Evolutionary conservation across 2,888 invertebrate genomes (phyloP), one percentile per base, ranked within the genome.

Genomic region (Drosophila heteroneura): DNA sequence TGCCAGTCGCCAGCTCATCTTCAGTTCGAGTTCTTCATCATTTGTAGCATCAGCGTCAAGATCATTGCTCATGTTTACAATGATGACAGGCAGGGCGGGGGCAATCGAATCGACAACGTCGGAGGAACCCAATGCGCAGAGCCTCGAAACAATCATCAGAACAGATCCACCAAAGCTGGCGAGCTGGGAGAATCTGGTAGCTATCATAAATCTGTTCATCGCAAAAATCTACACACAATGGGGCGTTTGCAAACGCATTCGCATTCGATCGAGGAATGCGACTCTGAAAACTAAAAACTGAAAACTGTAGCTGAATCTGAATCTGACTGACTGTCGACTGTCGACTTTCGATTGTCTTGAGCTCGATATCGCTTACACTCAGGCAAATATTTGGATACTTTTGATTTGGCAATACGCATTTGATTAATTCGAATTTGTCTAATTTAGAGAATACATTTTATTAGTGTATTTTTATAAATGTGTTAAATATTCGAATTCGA

Each of bases 41-140:
- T 92, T 92, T 92, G 92, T 91, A 92, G 92, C 90, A 92, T 92
- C 92, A 92, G 92, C 92, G 92, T 92, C 92, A 92, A 92, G 91
- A 92, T 91, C 91, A 92, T 92, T 90, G 92, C 91, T 92, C 92
- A 92, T 92, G 92, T 92, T 92, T 92, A 92, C 89, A 85, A 85
- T 87, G 92, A 92, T 92, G 92, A 92, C 92, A 92, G 76, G 51
- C 77, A 78, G 73, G 44, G 44, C 74, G 77, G 72, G 65, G 66
- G 73, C 76, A 72, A 76, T 76, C 66, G 81, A 59, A 75, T n/a
- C 35, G 56, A 65, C 70, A 58, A 65, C 70, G 39, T n/a, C 28
- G n/a, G 56, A 74, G 58, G 39, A 77, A 57, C 59, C 57, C 52
- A 33, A 47, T 35, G 52, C 41, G 26, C 39, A 35, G 56, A 49